phyloP scores from a whole-genome alignment of 2,888 invertebrate genomes.

The Xanthorhoe designata region DNA sequence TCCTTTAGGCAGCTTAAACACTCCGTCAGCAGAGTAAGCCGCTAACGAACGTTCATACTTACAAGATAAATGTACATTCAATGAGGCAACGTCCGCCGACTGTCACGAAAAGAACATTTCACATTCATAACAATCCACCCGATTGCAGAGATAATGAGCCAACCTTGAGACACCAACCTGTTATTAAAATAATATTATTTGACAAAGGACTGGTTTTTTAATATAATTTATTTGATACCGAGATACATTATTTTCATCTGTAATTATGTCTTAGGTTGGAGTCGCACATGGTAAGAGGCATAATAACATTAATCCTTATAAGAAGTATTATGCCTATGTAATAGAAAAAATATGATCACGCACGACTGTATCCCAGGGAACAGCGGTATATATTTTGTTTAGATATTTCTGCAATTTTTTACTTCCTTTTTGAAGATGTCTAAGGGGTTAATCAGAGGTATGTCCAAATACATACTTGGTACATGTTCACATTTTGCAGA shows the following conservation, averaged over 20 bases:
- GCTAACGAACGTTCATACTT: neutral
- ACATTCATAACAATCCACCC: slow-evolving; percentile 46
- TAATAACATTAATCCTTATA: neutral
- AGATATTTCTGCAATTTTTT: too few relatives aligned
- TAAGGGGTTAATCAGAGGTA: too few relatives aligned
- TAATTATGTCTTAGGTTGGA: neutral
- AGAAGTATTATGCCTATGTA: too few relatives aligned
- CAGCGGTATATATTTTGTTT: too few relatives aligned
- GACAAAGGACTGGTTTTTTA: slow-evolving; percentile 21
- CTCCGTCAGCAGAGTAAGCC: too few relatives aligned
- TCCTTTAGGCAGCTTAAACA: too few relatives aligned
- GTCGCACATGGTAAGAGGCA: neutral
- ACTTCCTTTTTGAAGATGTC: too few relatives aligned
- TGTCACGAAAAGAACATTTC: slow-evolving; percentile 53
- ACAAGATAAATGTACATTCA: slow-evolving; percentile 25
- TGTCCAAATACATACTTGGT: too few relatives aligned
- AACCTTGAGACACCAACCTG: slow-evolving; percentile 36
- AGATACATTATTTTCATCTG: neutral
- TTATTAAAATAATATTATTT: slow-evolving; percentile 32
- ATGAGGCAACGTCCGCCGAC: slow-evolving; percentile 33
- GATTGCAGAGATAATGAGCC: slow-evolving; percentile 39
- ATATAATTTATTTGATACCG: neutral
- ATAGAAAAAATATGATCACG: too few relatives aligned
- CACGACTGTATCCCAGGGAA: too few relatives aligned
- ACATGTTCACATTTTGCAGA: too few relatives aligned